Percentiles rank a stretch among this genome's conserved stretches.
Conservation (phyloP, 2,797 vertebrate species). For the Smutsia gigantea region DNA sequence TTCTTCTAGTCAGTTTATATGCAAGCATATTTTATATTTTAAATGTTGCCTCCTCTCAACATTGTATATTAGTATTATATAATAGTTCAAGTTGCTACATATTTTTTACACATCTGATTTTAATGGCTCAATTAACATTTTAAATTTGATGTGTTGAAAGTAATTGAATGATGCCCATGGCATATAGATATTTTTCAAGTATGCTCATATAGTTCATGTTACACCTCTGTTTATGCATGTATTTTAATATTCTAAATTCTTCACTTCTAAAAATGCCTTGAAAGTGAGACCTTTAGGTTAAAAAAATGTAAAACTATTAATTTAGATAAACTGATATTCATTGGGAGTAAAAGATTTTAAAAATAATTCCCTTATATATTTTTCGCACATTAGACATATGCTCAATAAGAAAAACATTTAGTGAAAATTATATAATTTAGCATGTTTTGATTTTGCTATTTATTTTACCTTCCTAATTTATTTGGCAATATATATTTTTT, state of each 20-base stretch:
- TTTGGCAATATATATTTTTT: neutral
- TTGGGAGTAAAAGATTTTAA: neutral
- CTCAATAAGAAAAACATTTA: neutral
- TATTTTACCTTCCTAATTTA: conserved; percentile 35
- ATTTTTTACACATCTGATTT: neutral
- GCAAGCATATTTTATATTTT: neutral
- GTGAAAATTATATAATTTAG: neutral
- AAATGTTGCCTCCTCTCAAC: neutral
- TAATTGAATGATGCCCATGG: neutral
- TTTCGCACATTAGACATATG: neutral
- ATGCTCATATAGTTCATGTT: neutral
- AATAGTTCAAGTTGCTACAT: neutral
- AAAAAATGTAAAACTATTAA: neutral
- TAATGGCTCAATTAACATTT: neutral
- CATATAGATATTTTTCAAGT: neutral
- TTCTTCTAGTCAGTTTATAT: neutral
- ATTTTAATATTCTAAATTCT: neutral
- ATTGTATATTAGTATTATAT: neutral
- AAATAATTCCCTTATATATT: neutral
- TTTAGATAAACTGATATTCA: neutral
- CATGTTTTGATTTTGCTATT: neutral
- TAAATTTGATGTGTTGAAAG: neutral
- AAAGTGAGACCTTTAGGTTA: neutral
- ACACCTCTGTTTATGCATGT: neutral
- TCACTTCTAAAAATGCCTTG: neutral